Evolutionary conservation across 2,113 vertebrate genomes (phyloP), one percentile per base, ranked within the genome.

Genomic region (Trematocara stigmaticum): DNA sequence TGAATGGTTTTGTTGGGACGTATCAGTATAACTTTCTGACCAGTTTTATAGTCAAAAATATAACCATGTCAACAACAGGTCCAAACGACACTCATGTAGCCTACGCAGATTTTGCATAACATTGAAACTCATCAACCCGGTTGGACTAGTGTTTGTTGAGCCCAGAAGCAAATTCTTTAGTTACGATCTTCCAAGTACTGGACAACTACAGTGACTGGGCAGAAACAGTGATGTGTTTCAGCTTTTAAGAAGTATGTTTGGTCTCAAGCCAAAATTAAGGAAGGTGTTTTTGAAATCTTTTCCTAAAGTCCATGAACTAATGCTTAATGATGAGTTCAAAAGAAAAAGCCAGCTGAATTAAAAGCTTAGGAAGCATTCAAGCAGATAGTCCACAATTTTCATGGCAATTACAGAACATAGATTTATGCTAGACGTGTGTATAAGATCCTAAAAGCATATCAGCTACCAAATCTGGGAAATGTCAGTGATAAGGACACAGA

Each of bases 1-100:
- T 34, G 16, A 10, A 61, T 61, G 57, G 15, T 0, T 34, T 61
- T 5, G 8, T 34, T 61, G 7, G 1, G 8, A 59, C 0, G 0
- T 57, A 31, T 31, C 26, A 57, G 4, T 31, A 57, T 15, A 29
- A 16, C 53, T 55, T 55, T 26, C 20, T 26, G 6, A 56, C 23
- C 55, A 26, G 55, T 56, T 56, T 56, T 56, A 26, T 56, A 26
- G 4, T 56, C 11, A 56, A 13, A 56, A 56, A 56, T 7, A 29
- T 34, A 10, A 59, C 15, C 5, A 9, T 34, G 29, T 15, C 56
- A 59, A 29, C 26, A 31, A 31, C 56, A 16, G 26, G 13, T 16
- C 7, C 56, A 31, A 34, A 59, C 4, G 29, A 59, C 7, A 31
- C 13, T 59, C 13, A 8, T 5, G 12, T 57, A 31, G 29, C 4